Conservation (phyloP, 2,797 vertebrate species). For the Acipenser transmontanus region DNA sequence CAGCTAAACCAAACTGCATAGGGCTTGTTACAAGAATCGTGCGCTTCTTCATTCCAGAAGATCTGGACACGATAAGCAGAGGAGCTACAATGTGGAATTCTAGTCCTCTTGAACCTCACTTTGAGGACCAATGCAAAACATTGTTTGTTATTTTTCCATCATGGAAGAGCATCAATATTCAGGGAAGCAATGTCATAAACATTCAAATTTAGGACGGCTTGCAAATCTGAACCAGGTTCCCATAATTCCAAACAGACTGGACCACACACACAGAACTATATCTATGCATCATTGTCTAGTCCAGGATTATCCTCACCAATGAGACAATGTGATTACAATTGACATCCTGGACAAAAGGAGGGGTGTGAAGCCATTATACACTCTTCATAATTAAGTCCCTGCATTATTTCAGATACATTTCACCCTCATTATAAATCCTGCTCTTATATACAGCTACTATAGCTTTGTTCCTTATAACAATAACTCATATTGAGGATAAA, state of each 20-base stretch:
- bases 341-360: constrained; percentile 4
- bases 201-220: constrained; percentile 21
- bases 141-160: constrained; percentile 7
- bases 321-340: constrained; percentile 18
- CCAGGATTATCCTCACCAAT: constrained; percentile 19
- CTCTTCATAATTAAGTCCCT: not conserved
- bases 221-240: constrained; percentile 18
- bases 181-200: constrained; percentile 20
- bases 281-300: constrained; percentile 23
- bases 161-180: constrained; percentile 19
- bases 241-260: constrained; percentile 21
- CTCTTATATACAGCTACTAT: not conserved
- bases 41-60: too few relatives aligned
- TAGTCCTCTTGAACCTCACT: too few relatives aligned
- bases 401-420: constrained; percentile 7
- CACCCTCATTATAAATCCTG: constrained; percentile 2
- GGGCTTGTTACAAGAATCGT: too few relatives aligned
- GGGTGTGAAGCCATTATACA: constrained; percentile 7
- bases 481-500: constrained; percentile 2
- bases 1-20: too few relatives aligned
- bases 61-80: too few relatives aligned
- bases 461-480: constrained; percentile 1
- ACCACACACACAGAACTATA: constrained; percentile 22
- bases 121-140: not conserved
- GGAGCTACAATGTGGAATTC: too few relatives aligned